phyloP scores from a whole-genome alignment of 2,797 vertebrate genomes.

The Morelia viridis region DNA sequence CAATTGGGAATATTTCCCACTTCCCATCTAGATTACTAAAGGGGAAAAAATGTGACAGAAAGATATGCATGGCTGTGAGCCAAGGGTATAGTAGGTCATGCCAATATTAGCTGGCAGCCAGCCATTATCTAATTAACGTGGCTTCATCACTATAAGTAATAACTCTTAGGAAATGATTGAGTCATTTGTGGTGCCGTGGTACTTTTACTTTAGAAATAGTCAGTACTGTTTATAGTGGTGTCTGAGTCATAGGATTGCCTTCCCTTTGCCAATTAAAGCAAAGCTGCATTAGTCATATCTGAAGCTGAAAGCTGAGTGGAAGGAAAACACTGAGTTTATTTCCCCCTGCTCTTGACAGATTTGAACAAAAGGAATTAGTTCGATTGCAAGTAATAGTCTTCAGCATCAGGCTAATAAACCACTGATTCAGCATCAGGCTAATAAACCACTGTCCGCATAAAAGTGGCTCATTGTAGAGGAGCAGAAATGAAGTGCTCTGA shows the following conservation, averaged over 20 bases:
- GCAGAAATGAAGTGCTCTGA: neutral
- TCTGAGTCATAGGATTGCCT: constrained; percentile 58
- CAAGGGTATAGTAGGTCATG: constrained; percentile 75
- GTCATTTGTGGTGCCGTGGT: constrained; percentile 72
- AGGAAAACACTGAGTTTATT: constrained; percentile 41
- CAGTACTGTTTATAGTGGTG: constrained; percentile 61
- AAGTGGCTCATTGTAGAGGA: neutral
- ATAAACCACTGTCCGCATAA: neutral
- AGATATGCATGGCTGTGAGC: constrained; percentile 69
- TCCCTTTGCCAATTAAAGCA: constrained; percentile 28
- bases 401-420: constrained; percentile 39
- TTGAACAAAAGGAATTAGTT: constrained; percentile 41
- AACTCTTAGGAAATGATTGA: constrained; percentile 75
- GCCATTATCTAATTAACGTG: constrained; percentile 79
- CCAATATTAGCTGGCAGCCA: constrained; percentile 76
- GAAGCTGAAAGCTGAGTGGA: constrained; percentile 40
- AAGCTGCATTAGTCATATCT: constrained; percentile 31
- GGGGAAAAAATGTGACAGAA: constrained; percentile 63
- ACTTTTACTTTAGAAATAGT: constrained; percentile 68
- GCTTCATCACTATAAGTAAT: constrained; percentile 74
- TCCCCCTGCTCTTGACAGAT: constrained; percentile 50
- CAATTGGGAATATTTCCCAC: constrained; percentile 70
- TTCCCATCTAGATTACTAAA: constrained; percentile 73
- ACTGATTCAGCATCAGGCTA: constrained; percentile 42
- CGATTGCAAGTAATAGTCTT: constrained; percentile 15